Evolutionary conservation across 2,113 vertebrate genomes (phyloP), one percentile per base, ranked within the genome.

Genomic region (Orientallactaga bullata): DNA sequence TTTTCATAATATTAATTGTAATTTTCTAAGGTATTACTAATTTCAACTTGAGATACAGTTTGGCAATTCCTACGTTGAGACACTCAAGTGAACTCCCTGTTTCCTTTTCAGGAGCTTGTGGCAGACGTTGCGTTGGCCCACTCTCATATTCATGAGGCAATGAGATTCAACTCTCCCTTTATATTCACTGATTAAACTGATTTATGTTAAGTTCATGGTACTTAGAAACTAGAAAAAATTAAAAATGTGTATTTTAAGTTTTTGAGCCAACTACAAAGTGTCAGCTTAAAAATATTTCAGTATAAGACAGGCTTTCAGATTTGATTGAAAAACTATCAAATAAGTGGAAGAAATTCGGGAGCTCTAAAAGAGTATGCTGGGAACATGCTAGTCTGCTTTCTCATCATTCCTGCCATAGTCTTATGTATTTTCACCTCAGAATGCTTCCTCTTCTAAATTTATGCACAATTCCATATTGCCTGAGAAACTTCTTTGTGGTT

Each of bases 1-100:
- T 24, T 80, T 76, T 16, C 24, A 85, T 55, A 66, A 85, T 85
- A 72, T 76, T 82, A 88, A 47, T 23, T 85, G 1, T 18, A 91
- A 58, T 79, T 91, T 82, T 0, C 30, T 10, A 42, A 93, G 9
- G 7, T 89, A 30, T 93, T 95, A 28, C 47, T 95, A 55, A 76
- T 80, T 89, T 83, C 0, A 65, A 10, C n/a, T 30, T 84, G 76
- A 24, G 61, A 30, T 60, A n/a, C 65, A 60, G 86, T 90, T 71
- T 30, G 35, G 39, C 30, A 23, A 35, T 63, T 88, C 37, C 17
- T 88, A 6, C 80, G 6, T 55, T 89, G 8, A 85, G 73, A 89
- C 76, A 69, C 37, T 72, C 47, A 39, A 30, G 20, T 16, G 28
- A 58, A 78, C 58, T 76, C 3, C 63, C n/a, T 78, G 32, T 91